These are phyloP conservation scores for Rachycentron canadum DNA, from an alignment of 2,797 vertebrate genomes.

Conservation along the genomic window DNA sequence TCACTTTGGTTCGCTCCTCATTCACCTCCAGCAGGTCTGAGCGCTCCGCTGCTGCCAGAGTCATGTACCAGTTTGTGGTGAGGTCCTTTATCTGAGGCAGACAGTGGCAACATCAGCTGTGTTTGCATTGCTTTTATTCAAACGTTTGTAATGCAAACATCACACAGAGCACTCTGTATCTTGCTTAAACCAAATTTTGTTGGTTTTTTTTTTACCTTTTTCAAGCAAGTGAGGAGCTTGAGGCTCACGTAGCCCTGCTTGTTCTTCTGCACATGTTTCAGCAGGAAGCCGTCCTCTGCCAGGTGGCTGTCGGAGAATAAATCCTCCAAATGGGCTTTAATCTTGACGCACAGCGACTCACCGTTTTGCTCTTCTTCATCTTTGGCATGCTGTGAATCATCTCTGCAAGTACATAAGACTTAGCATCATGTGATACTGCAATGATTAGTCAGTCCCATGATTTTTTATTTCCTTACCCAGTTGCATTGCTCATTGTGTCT, in stretches of 20 bases:
- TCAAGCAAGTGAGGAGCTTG: conserved; percentile 73
- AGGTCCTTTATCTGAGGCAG: conserved; percentile 85
- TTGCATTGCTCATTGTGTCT: conserved; percentile 54
- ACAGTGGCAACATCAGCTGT: conserved; percentile 51
- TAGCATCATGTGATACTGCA: conserved; percentile 23
- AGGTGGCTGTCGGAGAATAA: conserved; percentile 68
- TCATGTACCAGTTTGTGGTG: conserved; percentile 86
- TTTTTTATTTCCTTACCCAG: conserved; percentile 57
- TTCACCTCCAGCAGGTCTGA: conserved; percentile 87
- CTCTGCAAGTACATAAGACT: conserved; percentile 48
- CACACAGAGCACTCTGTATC: conserved; percentile 22
- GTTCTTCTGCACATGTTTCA: conserved; percentile 70
- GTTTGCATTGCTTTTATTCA: conserved; percentile 54
- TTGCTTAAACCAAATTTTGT: not conserved
- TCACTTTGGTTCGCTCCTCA: conserved; percentile 87
- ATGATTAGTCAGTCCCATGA: conserved; percentile 1
- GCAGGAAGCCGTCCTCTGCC: conserved; percentile 71
- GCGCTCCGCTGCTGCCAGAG: conserved; percentile 79
- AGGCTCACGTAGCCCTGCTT: conserved; percentile 67
- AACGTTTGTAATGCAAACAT: conserved; percentile 36
- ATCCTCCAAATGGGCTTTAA: conserved; percentile 66
- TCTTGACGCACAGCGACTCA: conserved; percentile 49
- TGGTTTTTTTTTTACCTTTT: conserved; percentile 57
- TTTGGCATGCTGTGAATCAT: conserved; percentile 22
- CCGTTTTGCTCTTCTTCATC: conserved; percentile 28